A percentile compares a stretch with the other conserved stretches of the same genome.
Conservation (phyloP, 2,888 invertebrate species). For the Melanchra persicariae region DNA sequence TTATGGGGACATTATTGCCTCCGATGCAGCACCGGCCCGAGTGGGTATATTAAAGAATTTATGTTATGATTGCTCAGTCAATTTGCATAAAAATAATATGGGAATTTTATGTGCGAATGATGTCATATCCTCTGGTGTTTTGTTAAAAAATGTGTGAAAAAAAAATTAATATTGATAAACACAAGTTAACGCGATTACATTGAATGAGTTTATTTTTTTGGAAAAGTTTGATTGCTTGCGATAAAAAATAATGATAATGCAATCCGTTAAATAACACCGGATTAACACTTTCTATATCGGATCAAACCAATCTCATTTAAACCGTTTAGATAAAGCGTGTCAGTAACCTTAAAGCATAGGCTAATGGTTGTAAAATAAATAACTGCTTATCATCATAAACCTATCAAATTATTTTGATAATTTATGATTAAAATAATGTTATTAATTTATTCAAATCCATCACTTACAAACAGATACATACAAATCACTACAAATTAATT, state of each 20-base stretch:
- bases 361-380: slow-evolving; percentile 55
- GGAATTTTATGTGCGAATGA: slow-evolving; percentile 83
- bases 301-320: slow-evolving; percentile 45
- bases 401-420: slow-evolving; percentile 63
- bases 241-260: slow-evolving; percentile 51
- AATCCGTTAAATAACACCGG: slow-evolving; percentile 31
- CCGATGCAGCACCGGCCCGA: slow-evolving; percentile 70
- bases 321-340: slow-evolving; percentile 40
- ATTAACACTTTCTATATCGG: slow-evolving; percentile 27
- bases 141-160: slow-evolving; percentile 78
- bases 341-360: slow-evolving; percentile 52
- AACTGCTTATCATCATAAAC: slow-evolving; percentile 57
- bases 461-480: slow-evolving; percentile 60
- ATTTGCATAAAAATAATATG: slow-evolving; percentile 86
- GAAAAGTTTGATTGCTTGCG: slow-evolving; percentile 42
- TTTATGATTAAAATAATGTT: slow-evolving; percentile 57
- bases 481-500: slow-evolving; percentile 61
- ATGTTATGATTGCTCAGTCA: slow-evolving; percentile 85
- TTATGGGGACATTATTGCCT: slow-evolving; percentile 71
- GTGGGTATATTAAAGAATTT: slow-evolving; percentile 81
- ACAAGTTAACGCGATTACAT: slow-evolving; percentile 65
- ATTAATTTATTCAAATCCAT: slow-evolving; percentile 65
- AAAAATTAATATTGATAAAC: slow-evolving; percentile 66
- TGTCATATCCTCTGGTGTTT: slow-evolving; percentile 79
- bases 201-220: slow-evolving; percentile 60